Percentiles rank a stretch among this genome's conserved stretches.
Conservation (phyloP, 2,113 vertebrate genomes). For the Amblyornis subalaris region DNA sequence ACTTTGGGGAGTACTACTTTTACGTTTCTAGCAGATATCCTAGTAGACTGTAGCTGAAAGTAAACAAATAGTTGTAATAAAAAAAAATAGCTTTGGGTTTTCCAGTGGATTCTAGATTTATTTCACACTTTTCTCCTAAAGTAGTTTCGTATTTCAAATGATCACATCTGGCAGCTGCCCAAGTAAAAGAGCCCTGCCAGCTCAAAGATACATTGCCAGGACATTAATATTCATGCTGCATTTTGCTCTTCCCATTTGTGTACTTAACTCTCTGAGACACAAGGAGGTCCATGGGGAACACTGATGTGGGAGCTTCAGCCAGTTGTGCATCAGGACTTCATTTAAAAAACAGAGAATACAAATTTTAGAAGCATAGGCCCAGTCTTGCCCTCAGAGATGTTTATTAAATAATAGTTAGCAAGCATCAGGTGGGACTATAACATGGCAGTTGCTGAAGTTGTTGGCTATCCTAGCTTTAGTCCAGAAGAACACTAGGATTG, state of each 20-base stretch:
- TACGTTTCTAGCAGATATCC: background rate
- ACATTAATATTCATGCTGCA: slow-evolving; percentile 24
- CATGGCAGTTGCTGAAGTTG: background rate
- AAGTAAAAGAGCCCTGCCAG: background rate
- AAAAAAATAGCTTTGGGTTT: background rate
- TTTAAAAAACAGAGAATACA: background rate
- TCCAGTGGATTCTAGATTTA: background rate
- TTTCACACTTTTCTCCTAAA: background rate
- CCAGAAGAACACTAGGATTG: background rate
- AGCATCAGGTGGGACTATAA: background rate
- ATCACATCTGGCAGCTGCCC: slow-evolving; percentile 24
- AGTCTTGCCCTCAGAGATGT: background rate
- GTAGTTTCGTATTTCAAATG: slow-evolving; percentile 11
- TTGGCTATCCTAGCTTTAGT: background rate
- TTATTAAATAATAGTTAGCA: background rate
- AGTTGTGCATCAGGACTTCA: background rate
- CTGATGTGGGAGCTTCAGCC: background rate
- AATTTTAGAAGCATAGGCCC: background rate
- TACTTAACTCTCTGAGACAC: slow-evolving; percentile 12
- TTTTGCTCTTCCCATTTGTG: slow-evolving; percentile 24
- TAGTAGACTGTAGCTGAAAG: background rate
- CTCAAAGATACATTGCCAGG: background rate
- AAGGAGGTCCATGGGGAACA: background rate
- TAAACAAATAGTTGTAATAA: background rate
- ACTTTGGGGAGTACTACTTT: background rate